Percentiles rank a stretch among this genome's conserved stretches.
Conservation (phyloP, 2,113 vertebrate genomes). For the Ameiurus melas region DNA sequence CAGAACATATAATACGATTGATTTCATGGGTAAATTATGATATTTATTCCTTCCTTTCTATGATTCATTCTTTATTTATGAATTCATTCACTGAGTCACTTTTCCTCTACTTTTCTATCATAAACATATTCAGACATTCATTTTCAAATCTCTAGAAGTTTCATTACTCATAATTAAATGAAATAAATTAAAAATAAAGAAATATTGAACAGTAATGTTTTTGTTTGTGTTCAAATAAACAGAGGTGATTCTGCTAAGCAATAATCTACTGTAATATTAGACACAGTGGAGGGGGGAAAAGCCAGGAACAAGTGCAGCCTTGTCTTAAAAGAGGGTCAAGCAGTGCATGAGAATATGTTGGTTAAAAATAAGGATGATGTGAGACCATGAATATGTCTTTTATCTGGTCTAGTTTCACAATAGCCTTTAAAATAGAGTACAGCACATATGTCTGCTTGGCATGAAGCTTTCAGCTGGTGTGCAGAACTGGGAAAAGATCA, state of each 20-base stretch:
- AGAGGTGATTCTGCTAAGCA: neutral
- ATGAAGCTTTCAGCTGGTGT: constrained; percentile 4
- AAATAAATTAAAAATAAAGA: neutral
- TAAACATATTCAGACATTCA: neutral
- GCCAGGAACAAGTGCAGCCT: neutral
- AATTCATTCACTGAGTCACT: neutral
- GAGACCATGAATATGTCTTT: neutral
- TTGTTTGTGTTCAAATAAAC: neutral
- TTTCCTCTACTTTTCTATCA: neutral
- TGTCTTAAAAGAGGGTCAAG: constrained; percentile 6
- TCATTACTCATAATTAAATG: neutral
- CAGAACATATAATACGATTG: neutral
- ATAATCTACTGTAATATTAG: constrained; percentile 5
- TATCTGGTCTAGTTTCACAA: neutral
- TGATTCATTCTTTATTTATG: neutral
- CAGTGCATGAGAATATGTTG: constrained; percentile 15
- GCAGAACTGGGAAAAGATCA: constrained; percentile 45
- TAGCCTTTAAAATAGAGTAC: constrained; percentile 21
- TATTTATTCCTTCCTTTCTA: neutral
- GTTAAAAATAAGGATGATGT: constrained; percentile 11
- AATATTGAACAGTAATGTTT: neutral
- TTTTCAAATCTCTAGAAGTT: neutral
- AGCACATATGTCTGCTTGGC: neutral
- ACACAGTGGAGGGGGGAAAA: neutral
- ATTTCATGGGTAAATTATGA: constrained; percentile 4